A percentile compares a stretch with the other conserved stretches of the same genome.
These are phyloP conservation scores for Macquaria ambigua DNA, from an alignment of 2,113 vertebrate species.

Conservation along the genomic window DNA sequence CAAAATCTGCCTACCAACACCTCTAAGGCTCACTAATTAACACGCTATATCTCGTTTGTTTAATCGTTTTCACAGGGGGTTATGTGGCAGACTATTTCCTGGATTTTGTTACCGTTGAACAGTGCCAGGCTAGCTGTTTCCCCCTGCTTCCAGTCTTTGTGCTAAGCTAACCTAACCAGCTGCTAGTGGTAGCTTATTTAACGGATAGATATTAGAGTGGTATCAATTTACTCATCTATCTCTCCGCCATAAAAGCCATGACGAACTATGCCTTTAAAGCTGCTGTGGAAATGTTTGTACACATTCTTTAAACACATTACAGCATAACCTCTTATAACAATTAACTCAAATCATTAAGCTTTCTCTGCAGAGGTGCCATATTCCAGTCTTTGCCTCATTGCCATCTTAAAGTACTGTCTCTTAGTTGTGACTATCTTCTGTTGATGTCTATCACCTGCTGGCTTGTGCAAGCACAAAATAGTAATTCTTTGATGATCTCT, in stretches of 20 bases:
- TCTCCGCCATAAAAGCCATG: background rate
- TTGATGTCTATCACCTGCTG: background rate
- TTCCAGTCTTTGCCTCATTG: constrained; percentile 9
- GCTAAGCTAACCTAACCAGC: background rate
- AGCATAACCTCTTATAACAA: background rate
- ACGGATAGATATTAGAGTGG: background rate
- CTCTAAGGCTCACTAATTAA: background rate
- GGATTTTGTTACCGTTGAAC: background rate
- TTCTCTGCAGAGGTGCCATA: background rate
- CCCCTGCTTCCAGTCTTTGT: too few relatives aligned
- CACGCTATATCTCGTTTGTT: too few relatives aligned
- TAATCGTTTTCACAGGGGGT: background rate
- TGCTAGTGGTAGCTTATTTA: background rate
- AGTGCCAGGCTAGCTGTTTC: background rate
- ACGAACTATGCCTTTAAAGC: background rate
- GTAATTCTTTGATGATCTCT: constrained; percentile 9
- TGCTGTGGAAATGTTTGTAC: background rate
- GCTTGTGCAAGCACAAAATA: background rate
- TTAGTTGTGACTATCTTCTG: background rate
- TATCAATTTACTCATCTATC: background rate
- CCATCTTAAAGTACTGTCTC: background rate
- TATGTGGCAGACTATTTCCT: too few relatives aligned
- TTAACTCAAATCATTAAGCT: constrained; percentile 6
- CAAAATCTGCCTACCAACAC: background rate
- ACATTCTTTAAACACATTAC: background rate